Conservation (phyloP, 2,888 invertebrate species). For the Tenodera sinensis region DNA sequence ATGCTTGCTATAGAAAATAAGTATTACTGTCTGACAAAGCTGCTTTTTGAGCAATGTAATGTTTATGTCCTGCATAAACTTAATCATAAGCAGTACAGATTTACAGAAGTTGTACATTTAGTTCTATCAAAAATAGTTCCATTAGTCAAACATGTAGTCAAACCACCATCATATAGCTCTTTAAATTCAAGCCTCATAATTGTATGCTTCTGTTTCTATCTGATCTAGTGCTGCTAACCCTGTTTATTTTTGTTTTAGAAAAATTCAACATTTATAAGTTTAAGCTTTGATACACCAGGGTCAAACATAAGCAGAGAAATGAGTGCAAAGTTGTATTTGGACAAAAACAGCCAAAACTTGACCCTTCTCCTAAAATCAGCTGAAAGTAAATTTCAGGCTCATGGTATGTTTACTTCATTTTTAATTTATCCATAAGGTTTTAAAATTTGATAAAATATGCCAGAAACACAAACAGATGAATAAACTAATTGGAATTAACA, state of each 20-base stretch:
- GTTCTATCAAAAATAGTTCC: too few relatives aligned
- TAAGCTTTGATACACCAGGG: constrained; percentile 80
- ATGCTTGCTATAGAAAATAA: too few relatives aligned
- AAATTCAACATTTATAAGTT: constrained; percentile 53
- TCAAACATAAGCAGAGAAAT: constrained; percentile 63
- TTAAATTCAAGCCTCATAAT: too few relatives aligned
- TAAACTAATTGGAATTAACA: too few relatives aligned
- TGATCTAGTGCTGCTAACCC: neutral
- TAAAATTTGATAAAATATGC: neutral
- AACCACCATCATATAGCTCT: too few relatives aligned
- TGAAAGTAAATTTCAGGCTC: constrained; percentile 62
- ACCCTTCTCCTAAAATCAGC: constrained; percentile 65
- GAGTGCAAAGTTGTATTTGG: constrained; percentile 54
- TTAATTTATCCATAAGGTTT: neutral
- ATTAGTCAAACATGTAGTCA: too few relatives aligned
- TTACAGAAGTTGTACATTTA: too few relatives aligned
- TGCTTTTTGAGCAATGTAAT: too few relatives aligned
- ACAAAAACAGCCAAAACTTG: constrained; percentile 54
- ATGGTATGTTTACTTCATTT: constrained; percentile 44
- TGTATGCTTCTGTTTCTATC: too few relatives aligned
- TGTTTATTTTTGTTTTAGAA: constrained; percentile 34
- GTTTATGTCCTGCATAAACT: too few relatives aligned
- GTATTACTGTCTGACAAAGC: too few relatives aligned
- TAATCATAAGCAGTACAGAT: too few relatives aligned
- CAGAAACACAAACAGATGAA: neutral